Evolutionary conservation across 2,888 invertebrate genomes (phyloP).

Genomic region (Protodeltote pygarga): DNA sequence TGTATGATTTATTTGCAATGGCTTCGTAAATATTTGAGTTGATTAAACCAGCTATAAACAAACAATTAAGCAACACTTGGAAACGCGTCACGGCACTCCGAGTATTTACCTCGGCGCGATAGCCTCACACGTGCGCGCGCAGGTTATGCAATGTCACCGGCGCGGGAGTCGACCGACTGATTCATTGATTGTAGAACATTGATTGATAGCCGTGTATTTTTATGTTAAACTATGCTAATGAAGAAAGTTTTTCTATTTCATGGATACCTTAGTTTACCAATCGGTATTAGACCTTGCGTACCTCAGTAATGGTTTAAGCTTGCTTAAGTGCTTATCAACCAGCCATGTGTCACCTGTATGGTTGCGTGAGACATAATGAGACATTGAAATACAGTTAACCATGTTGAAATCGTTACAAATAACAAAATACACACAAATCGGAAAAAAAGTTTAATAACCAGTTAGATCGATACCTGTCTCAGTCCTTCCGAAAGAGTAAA

Average conservation of each 20-base stretch:
- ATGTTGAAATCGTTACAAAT: too few relatives aligned
- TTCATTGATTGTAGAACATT: constrained; percentile 45
- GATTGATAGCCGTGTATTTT: constrained; percentile 40
- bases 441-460: too few relatives aligned
- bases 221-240: constrained; percentile 28
- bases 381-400: too few relatives aligned
- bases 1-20: too few relatives aligned
- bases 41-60: constrained; percentile 3
- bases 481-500: too few relatives aligned
- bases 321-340: too few relatives aligned
- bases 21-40: neutral
- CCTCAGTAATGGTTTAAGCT: too few relatives aligned
- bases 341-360: too few relatives aligned
- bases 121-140: constrained; percentile 45
- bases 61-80: constrained; percentile 12
- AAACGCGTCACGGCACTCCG: constrained; percentile 13
- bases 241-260: constrained; percentile 11
- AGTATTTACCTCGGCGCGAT: constrained; percentile 43
- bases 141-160: constrained; percentile 42
- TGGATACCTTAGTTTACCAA: too few relatives aligned
- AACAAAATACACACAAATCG: too few relatives aligned
- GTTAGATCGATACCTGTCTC: too few relatives aligned
- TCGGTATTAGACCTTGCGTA: neutral
- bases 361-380: too few relatives aligned
- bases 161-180: constrained; percentile 29